These are phyloP conservation scores for Melieria picta DNA, from an alignment of 2,888 invertebrate genomes.

Conservation along the genomic window DNA sequence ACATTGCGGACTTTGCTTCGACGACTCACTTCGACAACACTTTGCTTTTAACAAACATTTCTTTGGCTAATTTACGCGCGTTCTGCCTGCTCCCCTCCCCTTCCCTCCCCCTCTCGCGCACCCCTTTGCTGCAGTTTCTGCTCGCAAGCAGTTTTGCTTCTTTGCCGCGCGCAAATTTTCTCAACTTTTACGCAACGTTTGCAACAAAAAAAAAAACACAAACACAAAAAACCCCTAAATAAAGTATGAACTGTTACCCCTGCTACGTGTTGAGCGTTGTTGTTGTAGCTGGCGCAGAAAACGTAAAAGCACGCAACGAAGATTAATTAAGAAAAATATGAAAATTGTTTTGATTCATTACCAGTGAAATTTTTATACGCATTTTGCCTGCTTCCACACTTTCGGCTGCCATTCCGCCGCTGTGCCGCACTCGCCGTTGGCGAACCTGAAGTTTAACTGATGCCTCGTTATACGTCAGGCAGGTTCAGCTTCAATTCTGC, in stretches of 20 bases:
- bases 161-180: slow-evolving; percentile 6
- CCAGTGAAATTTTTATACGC: slow-evolving; percentile 49
- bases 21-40: slow-evolving; percentile 27
- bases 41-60: slow-evolving; percentile 45
- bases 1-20: slow-evolving; percentile 9
- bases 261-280: not conserved
- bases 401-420: too few species aligned
- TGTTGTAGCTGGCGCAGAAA: not conserved
- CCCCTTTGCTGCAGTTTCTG: not conserved
- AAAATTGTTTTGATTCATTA: slow-evolving; percentile 62
- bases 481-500: not conserved
- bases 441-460: too few species aligned
- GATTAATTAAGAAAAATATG: slow-evolving; percentile 64
- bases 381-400: not conserved
- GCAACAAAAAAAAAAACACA: slow-evolving; percentile 14
- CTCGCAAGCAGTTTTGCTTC: not conserved
- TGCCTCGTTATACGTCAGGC: too few species aligned
- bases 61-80: slow-evolving; percentile 52
- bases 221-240: not conserved
- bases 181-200: slow-evolving; percentile 21
- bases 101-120: not conserved
- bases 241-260: not conserved
- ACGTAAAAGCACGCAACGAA: slow-evolving; percentile 47
- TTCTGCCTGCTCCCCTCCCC: not conserved
- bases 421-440: too few species aligned